Evolutionary conservation across 2,113 vertebrate species (phyloP).

Genomic region (Hepsetus odoe): DNA sequence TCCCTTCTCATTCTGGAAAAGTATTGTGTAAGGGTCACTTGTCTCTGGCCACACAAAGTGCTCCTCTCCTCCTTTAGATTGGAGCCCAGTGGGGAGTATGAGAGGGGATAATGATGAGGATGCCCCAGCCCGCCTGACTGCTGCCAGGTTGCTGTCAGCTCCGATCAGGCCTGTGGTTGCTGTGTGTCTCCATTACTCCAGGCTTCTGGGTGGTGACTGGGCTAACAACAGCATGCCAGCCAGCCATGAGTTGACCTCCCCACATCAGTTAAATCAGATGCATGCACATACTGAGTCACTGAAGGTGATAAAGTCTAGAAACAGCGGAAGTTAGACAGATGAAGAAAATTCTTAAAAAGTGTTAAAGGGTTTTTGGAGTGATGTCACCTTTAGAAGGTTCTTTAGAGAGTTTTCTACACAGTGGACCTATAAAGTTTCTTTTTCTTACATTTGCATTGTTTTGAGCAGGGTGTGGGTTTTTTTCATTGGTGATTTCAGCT

Average conservation of each 20-base stretch:
- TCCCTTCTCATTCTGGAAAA: conserved; percentile 3
- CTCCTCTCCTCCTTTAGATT: conserved; percentile 26
- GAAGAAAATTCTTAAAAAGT: not conserved
- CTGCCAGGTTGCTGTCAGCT: conserved; percentile 61
- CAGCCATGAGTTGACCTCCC: conserved; percentile 53
- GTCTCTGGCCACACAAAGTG: conserved; percentile 28
- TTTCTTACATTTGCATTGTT: too few relatives aligned
- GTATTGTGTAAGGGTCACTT: conserved; percentile 25
- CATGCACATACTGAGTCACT: conserved; percentile 13
- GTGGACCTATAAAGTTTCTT: too few relatives aligned
- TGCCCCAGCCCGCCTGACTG: conserved; percentile 41
- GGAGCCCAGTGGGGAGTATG: conserved; percentile 33
- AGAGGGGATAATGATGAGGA: conserved; percentile 46
- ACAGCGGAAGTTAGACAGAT: not conserved
- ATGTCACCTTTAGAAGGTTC: too few relatives aligned
- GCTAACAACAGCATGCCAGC: conserved; percentile 55
- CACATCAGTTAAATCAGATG: conserved; percentile 41
- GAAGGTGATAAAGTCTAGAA: not conserved
- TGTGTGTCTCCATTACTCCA: conserved; percentile 55
- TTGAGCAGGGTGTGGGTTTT: not conserved
- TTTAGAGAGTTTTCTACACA: too few relatives aligned
- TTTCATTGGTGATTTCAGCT: conserved; percentile 4
- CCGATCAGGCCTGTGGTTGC: conserved; percentile 51
- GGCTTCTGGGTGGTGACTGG: conserved; percentile 25
- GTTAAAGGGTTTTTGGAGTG: too few relatives aligned